Base-by-base conservation (phyloP, 37 sponge, comb jelly and placozoan genomes). In the Oscarella lobularis region DNA sequence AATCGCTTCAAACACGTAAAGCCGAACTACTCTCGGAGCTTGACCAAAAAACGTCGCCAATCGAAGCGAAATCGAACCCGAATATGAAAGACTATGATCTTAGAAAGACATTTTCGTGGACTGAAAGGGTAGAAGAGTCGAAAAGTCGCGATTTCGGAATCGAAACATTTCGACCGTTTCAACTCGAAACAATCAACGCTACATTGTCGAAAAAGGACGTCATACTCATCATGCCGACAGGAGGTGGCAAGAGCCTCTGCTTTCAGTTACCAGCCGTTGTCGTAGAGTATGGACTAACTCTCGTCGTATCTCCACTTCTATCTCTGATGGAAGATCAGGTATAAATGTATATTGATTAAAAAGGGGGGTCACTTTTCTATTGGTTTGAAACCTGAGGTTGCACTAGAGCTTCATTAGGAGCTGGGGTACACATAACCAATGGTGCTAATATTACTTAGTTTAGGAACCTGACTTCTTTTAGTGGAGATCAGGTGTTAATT, bases 271-370 rank as follows among this genome's bases (percentile, higher is more conserved):
- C 98, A 9, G 91, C 95, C 48, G 54, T 80, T 36, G 77, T 85
- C 27, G 2, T 83, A 34, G 34, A 30, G 32, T 37, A 31, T 14
- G 98, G 98, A 30, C 35, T 97, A 4, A 85, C 89, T 39, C 91
- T 97, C 9, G 94, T 97, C 4, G 78, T 97, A 2, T 90, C 95
- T 33, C 98, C 98, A 0, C 89, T 97, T 14, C 77, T 93, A 4
- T 83, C 89, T 3, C 87, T 97, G 66, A 97, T 97, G 91, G 85
- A 97, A 74, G 98, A 97, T 74, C 98, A 97, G 75, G 48, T 90
- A 31, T 35, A 84, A 27, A 54, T 27, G 14, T 54, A 54, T 54
- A 14, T 54, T 54, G n/a, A n/a, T n/a, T n/a, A n/a, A n/a, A n/a
- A n/a, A n/a, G n/a, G n/a, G n/a, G n/a, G n/a, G n/a, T n/a, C n/a